phyloP scores from a whole-genome alignment of 2,888 invertebrate species.

The Caenorhabditis sinica region DNA sequence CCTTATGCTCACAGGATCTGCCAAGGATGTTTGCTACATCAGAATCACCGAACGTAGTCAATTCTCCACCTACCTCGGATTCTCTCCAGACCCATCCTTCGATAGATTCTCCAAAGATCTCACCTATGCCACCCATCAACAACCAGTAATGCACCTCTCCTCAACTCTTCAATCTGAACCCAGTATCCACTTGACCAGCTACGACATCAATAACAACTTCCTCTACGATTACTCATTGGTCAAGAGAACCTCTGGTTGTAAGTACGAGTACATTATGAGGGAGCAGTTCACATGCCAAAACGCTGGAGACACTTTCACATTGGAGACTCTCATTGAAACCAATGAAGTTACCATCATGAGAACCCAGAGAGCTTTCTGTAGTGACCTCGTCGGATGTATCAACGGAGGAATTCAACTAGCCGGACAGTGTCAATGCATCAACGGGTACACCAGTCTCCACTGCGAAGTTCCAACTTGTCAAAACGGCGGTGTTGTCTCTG shows the following conservation, averaged over 20 bases:
- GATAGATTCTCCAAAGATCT: conserved; percentile 58
- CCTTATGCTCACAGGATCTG: background rate
- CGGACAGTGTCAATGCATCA: conserved; percentile 44
- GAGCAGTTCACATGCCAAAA: conserved; percentile 35
- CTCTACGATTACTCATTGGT: background rate
- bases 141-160: conserved; percentile 62
- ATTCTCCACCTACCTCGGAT: conserved; percentile 66
- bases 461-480: conserved; percentile 72
- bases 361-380: conserved; percentile 69
- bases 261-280: conserved; percentile 60
- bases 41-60: conserved; percentile 63
- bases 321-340: conserved; percentile 37
- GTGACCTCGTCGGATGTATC: conserved; percentile 56
- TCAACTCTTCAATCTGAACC: conserved; percentile 60
- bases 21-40: conserved; percentile 44
- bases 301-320: conserved; percentile 53
- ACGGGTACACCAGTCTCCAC: conserved; percentile 50
- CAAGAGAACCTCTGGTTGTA: conserved; percentile 60
- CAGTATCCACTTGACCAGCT: conserved; percentile 33
- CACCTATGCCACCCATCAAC: conserved; percentile 56
- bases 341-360: conserved; percentile 63
- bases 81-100: conserved; percentile 69
- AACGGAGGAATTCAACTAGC: conserved; percentile 67
- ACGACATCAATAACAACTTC: conserved; percentile 44
- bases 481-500: conserved; percentile 67